Conservation (phyloP, 2,888 invertebrate genomes). For the Autographa pulchrina region DNA sequence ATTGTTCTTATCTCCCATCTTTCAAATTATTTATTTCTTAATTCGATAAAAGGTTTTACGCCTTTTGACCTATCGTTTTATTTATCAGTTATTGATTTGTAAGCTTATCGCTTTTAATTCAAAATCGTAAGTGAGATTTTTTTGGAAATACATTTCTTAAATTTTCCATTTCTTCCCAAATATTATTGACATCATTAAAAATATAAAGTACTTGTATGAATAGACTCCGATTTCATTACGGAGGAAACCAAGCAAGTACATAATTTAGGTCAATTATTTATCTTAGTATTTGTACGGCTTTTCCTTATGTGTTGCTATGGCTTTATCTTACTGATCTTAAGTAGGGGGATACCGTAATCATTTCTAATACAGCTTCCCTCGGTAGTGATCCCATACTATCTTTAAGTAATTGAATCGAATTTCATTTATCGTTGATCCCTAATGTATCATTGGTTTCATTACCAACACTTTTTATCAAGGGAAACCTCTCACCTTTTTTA, state of each 20-base stretch:
- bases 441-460: neutral
- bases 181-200: too few species aligned
- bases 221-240: neutral
- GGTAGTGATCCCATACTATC: neutral
- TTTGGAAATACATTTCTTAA: too few species aligned
- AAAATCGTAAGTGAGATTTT: too few species aligned
- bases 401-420: neutral
- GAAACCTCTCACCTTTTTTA: too few species aligned
- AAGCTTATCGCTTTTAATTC: too few species aligned
- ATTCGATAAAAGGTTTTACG: neutral
- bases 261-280: conserved; percentile 42
- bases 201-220: neutral
- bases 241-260: conserved; percentile 2
- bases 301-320: conserved; percentile 44
- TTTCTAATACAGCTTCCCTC: conserved; percentile 22
- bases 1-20: neutral
- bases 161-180: too few species aligned
- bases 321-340: conserved; percentile 29
- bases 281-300: conserved; percentile 33
- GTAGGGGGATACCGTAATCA: conserved; percentile 34
- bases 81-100: too few species aligned
- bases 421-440: conserved; percentile 8
- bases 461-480: neutral
- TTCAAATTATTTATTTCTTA: neutral
- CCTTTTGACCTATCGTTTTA: too few species aligned